Evolutionary conservation across 2,888 invertebrate genomes (phyloP).

Genomic region (Troides oblongomaculatus): DNA sequence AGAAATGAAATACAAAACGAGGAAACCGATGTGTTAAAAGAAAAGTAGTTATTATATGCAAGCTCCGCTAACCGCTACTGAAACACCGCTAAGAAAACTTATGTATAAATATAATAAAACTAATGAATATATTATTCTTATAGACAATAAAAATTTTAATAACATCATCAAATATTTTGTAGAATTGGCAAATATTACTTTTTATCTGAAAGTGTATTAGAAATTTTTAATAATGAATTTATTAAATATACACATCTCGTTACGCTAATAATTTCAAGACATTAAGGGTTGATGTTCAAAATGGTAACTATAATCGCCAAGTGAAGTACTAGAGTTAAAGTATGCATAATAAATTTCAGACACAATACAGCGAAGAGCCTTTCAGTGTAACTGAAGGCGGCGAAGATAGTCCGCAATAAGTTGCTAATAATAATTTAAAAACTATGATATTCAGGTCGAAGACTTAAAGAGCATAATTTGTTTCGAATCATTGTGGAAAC

Average conservation of each 20-base stretch:
- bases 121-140: too few species aligned
- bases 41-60: too few species aligned
- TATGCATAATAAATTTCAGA: constrained; percentile 18
- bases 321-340: constrained; percentile 7
- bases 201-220: too few species aligned
- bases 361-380: constrained; percentile 18
- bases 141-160: too few species aligned
- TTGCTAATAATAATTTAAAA: constrained; percentile 8
- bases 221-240: not conserved
- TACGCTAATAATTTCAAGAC: not conserved
- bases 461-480: not conserved
- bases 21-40: too few species aligned
- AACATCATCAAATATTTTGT: too few species aligned
- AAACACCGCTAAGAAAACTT: too few species aligned
- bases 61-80: too few species aligned
- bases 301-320: not conserved
- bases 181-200: too few species aligned
- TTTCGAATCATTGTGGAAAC: too few species aligned
- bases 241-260: not conserved
- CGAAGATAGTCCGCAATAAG: constrained; percentile 4
- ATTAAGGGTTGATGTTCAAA: not conserved
- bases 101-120: too few species aligned
- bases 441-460: constrained; percentile 8
- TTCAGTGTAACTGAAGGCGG: constrained; percentile 18
- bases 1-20: too few species aligned